Evolutionary conservation across 2,113 vertebrate genomes (phyloP), one percentile per base, ranked within the genome.

Genomic region (Uria aalge): DNA sequence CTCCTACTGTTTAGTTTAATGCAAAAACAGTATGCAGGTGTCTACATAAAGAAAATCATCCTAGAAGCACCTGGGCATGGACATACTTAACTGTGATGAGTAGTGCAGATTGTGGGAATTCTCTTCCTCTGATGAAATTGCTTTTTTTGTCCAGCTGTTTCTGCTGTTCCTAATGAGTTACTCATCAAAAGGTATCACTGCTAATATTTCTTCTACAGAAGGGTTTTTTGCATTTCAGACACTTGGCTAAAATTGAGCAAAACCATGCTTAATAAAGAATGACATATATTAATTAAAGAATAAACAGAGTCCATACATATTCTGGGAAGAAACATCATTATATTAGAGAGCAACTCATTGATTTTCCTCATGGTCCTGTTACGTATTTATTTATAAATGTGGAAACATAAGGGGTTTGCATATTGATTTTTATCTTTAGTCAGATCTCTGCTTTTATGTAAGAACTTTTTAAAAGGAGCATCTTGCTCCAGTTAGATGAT

Each of bases 331-430:
- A 62, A 32, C 4, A 1, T 32, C 21, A 27, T 89, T 68, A 15
- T 74, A 29, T 68, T 72, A 74, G n/a, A 88, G 21, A 75, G 32
- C 24, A 64, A 38, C 14, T 86, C 5, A 41, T 48, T 1, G 11
- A 13, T 86, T 96, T 92, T 77, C 8, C 11, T 92, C 0, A 0
- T 72, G 27, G 22, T 53, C 27, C 43, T 74, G 8, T 67, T 81
- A 68, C 6, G 8, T 68, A 32, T 77, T 75, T 73, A 60, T 76
- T 88, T 68, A 62, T 48, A 75, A 73, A 63, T 43, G 16, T 88
- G 26, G 40, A 77, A 80, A n/a, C 0, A 0, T 76, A 56, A 53
- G 21, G 3, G 12, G 0, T 79, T 77, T 86, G 55, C 0, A 0
- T 73, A 77, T 86, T 85, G 38, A 74, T 80, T 87, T 87, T 48